Evolutionary conservation across 2,888 invertebrate genomes (phyloP).

Genomic region (Cacoxenus indagator): DNA sequence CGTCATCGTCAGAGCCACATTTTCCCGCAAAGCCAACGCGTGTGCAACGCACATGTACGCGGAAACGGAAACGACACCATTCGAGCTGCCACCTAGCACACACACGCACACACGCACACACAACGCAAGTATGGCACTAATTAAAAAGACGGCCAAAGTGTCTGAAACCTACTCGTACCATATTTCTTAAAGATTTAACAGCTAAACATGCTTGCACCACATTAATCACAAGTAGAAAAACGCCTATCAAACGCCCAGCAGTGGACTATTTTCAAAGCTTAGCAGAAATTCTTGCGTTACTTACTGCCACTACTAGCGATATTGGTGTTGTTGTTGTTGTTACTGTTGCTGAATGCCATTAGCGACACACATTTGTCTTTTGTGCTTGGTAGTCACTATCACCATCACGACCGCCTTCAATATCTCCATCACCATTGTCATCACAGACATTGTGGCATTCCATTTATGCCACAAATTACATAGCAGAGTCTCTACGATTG

Average conservation of each 20-base stretch:
- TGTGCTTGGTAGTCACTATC: neutral
- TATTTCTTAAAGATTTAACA: no score
- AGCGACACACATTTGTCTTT: neutral
- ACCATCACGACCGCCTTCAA: neutral
- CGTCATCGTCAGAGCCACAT: no score
- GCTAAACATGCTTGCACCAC: no score
- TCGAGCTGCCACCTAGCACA: no score
- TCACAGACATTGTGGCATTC: constrained; percentile 42
- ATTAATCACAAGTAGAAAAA: constrained; percentile 50
- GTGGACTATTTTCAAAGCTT: no score
- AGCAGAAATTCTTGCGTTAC: neutral
- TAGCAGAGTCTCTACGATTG: neutral
- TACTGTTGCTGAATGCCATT: neutral
- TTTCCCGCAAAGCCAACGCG: no score
- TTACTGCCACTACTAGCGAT: neutral
- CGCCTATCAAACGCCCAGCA: constrained; percentile 17
- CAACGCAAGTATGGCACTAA: no score
- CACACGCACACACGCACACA: no score
- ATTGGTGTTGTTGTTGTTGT: neutral
- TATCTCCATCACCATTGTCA: neutral
- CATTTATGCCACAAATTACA: constrained; percentile 41
- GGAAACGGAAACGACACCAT: no score
- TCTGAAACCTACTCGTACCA: no score
- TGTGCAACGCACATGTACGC: no score
- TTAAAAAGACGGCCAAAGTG: no score